Evolutionary conservation across 1,140 invertebrate species (phyloP), one percentile per base, ranked within the genome.

Genomic region (Bombus superbus): DNA sequence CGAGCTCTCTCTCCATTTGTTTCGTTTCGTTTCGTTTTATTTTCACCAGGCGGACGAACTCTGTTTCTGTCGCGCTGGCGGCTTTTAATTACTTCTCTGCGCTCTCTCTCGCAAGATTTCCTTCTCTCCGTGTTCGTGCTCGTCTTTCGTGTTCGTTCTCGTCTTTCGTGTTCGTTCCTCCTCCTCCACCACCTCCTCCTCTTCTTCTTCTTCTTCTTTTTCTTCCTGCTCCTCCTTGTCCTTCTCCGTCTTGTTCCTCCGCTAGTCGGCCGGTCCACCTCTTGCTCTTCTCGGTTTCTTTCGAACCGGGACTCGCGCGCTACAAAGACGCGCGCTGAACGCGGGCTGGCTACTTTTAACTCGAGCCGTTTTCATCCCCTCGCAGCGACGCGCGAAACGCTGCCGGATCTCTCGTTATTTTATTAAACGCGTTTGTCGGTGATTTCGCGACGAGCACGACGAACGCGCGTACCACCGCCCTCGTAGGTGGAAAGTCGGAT

Each of bases 1-100:
- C 92, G 92, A 42, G 64, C 78, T 72, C 86, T 91, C 91, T 93
- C 92, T 92, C 88, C 74, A 74, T 79, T 84, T 81, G 71, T 88
- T 86, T 83, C 83, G 75, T 85, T 86, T 78, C 81, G 73, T 86
- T 89, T 91, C 91, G 90, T 93, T 94, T 93, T 93, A 92, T 93
- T 93, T 94, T 85, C 86, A 59, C 32, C 69, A 35, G 38, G 13
- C 73, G 71, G 81, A 80, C 85, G n/a, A 82, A 78, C 86, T 87
- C 81, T 87, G 81, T 86, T 88, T 90, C 88, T 87, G 85, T 82
- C 89, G 86, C 83, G 86, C 87, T 84, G 89, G 87, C 89, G 89
- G 90, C 90, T 91, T 91, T 91, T 91, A 91, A 91, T 91, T 91
- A 91, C 90, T 90, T 86, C 86, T 85, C 81, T 83, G 79, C 79